Evolutionary conservation across 2,113 vertebrate genomes (phyloP).

Genomic region (Cololabis saira): DNA sequence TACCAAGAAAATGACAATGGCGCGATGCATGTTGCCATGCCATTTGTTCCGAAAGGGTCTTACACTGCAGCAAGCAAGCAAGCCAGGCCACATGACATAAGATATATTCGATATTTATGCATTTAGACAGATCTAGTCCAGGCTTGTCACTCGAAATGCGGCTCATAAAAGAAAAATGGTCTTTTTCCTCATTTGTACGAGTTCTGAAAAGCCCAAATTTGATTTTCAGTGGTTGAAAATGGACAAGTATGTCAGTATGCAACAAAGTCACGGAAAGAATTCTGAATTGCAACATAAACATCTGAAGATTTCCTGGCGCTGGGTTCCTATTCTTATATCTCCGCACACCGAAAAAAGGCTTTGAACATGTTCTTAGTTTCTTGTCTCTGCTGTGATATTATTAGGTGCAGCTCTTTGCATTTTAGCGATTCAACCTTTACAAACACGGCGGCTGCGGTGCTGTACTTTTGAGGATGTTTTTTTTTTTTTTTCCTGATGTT

Average conservation of each 20-base stretch:
- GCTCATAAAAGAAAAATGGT: neutral
- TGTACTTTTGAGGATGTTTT: conserved; percentile 38
- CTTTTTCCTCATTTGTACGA: neutral
- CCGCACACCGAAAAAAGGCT: neutral
- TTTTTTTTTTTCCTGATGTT: conserved; percentile 35
- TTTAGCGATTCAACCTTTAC: conserved; percentile 27
- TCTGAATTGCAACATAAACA: neutral
- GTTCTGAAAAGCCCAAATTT: neutral
- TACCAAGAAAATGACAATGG: too few relatives aligned
- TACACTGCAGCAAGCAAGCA: too few relatives aligned
- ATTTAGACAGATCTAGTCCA: conserved; percentile 4
- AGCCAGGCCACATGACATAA: too few relatives aligned
- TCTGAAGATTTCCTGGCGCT: neutral
- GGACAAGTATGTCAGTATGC: neutral
- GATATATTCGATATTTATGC: neutral
- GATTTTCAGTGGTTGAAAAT: conserved; percentile 3
- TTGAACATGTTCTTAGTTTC: conserved; percentile 12
- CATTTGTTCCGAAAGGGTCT: too few relatives aligned
- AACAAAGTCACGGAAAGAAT: neutral
- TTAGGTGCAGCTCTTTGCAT: conserved; percentile 13
- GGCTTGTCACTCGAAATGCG: neutral
- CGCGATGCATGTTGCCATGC: too few relatives aligned
- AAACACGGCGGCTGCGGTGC: neutral
- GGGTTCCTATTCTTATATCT: neutral
- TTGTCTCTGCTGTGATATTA: neutral